phyloP scores from a whole-genome alignment of 2,113 vertebrate genomes.

The Pteropus alecto region DNA sequence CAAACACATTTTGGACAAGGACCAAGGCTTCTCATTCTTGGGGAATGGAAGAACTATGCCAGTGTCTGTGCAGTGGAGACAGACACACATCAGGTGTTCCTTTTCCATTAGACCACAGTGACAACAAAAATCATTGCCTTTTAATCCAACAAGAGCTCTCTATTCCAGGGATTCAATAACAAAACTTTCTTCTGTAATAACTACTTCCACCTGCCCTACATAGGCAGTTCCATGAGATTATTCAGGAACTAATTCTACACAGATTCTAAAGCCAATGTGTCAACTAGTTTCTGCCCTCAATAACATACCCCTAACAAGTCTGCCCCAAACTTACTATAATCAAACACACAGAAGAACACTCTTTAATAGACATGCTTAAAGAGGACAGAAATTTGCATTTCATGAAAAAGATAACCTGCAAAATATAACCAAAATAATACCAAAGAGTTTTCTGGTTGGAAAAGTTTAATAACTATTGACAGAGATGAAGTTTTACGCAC shows the following conservation, averaged over 20 bases:
- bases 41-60: conserved; percentile 54
- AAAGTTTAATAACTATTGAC: neutral
- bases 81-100: conserved; percentile 62
- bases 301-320: neutral
- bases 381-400: neutral
- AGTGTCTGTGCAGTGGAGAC: conserved; percentile 55
- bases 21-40: conserved; percentile 56
- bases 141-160: conserved; percentile 17
- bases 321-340: neutral
- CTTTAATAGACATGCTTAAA: neutral
- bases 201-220: neutral
- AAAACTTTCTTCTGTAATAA: conserved; percentile 21
- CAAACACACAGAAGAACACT: neutral
- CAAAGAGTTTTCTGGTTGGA: neutral
- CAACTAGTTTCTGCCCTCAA: neutral
- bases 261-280: neutral
- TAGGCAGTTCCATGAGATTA: neutral
- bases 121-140: conserved; percentile 62
- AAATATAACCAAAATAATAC: neutral
- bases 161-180: neutral
- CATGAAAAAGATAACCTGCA: neutral
- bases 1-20: conserved; percentile 53
- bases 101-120: conserved; percentile 41
- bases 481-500: conserved; percentile 81
- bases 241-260: neutral